Evolutionary conservation across 2,797 vertebrate genomes (phyloP).

Genomic region (Loriculus beryllinus): DNA sequence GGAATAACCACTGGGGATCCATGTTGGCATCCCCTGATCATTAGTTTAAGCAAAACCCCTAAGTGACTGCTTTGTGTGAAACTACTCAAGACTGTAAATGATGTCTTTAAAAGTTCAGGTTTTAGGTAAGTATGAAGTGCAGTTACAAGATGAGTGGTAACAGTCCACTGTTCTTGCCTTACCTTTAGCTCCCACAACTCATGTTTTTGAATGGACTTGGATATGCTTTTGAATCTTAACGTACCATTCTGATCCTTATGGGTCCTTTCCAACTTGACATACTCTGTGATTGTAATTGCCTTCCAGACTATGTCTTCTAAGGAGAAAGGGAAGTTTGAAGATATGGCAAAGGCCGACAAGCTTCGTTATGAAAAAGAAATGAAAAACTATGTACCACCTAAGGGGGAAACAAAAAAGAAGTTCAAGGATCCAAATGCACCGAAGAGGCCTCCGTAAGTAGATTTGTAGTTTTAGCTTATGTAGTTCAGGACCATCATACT

Average conservation of each 20-base stretch:
- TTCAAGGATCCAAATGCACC: slow-evolving; percentile 97
- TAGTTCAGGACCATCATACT: accelerated
- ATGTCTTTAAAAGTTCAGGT: background rate
- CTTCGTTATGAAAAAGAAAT: slow-evolving; percentile 95
- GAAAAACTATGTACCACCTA: slow-evolving; percentile 93
- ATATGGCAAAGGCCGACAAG: slow-evolving; percentile 94
- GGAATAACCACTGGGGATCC: background rate
- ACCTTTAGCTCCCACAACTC: background rate
- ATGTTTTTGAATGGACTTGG: background rate
- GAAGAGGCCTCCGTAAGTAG: slow-evolving; percentile 95
- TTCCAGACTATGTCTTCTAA: slow-evolving; percentile 92
- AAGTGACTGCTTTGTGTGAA: background rate
- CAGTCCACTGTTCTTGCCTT: background rate
- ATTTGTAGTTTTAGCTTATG: background rate
- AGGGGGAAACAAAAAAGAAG: slow-evolving; percentile 93
- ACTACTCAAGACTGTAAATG: accelerated
- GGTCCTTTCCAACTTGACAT: background rate
- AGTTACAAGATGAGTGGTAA: background rate
- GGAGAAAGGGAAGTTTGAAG: slow-evolving; percentile 97
- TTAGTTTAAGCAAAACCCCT: background rate
- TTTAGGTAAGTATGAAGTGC: background rate
- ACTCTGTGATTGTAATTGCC: background rate
- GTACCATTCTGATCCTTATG: background rate
- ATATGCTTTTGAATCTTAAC: background rate
- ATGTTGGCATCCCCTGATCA: background rate